Evolutionary conservation across 2,888 invertebrate genomes (phyloP).

Genomic region (Apoda limacodes): DNA sequence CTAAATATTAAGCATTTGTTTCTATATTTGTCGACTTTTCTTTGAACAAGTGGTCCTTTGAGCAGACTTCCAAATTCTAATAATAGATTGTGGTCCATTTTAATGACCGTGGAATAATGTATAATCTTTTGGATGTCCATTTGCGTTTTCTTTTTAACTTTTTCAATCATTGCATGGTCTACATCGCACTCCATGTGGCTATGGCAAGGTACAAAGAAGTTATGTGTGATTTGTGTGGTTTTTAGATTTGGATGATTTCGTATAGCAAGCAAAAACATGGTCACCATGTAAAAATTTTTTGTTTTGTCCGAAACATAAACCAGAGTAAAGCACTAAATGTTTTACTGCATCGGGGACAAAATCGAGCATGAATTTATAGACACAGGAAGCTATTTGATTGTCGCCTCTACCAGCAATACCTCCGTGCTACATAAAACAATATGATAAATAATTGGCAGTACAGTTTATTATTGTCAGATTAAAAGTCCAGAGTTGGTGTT

Average conservation of each 20-base stretch:
- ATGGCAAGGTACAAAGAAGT: slow-evolving; percentile 11
- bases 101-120: too few species aligned
- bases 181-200: slow-evolving; percentile 12
- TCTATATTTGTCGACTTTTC: too few species aligned
- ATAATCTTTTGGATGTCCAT: too few species aligned
- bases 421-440: slow-evolving; percentile 20
- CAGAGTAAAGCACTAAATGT: slow-evolving; percentile 6
- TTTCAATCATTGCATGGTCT: slow-evolving; percentile 7
- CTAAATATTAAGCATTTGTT: too few species aligned
- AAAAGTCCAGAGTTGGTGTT: slow-evolving; percentile 4
- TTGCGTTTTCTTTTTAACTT: slow-evolving; percentile 6
- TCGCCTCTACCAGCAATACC: slow-evolving; percentile 20
- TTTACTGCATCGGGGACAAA: slow-evolving; percentile 6
- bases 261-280: slow-evolving; percentile 5
- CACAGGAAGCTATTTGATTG: slow-evolving; percentile 24
- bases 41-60: too few species aligned
- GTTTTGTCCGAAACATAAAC: slow-evolving; percentile 7
- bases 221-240: too few species aligned
- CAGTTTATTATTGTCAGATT: slow-evolving; percentile 1
- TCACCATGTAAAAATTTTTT: slow-evolving; percentile 5
- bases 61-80: too few species aligned
- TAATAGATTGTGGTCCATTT: too few species aligned
- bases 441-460: background rate
- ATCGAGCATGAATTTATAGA: slow-evolving; percentile 17
- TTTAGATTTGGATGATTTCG: too few species aligned